A percentile compares a stretch with the other conserved stretches of the same genome.
Conservation (phyloP, 2,113 vertebrate species). For the Pseudopodoces humilis region DNA sequence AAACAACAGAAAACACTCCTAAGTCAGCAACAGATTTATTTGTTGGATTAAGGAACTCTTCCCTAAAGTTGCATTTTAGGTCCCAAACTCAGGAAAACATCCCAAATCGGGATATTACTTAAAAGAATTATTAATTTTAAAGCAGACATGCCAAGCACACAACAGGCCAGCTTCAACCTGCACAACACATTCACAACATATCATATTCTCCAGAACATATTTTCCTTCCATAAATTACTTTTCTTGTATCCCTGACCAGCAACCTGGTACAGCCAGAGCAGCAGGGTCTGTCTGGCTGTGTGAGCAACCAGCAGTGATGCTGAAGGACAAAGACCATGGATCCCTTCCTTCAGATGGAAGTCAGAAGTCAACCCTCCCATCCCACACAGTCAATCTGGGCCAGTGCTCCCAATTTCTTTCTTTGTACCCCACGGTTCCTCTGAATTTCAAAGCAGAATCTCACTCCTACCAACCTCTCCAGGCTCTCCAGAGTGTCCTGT, state of each 20-base stretch:
- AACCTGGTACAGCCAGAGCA: background rate
- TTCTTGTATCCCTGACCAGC: background rate
- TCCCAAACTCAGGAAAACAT: background rate
- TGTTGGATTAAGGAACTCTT: conserved; percentile 15
- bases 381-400: background rate
- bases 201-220: background rate
- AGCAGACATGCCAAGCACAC: background rate
- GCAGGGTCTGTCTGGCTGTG: background rate
- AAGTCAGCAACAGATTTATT: conserved; percentile 40
- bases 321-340: background rate
- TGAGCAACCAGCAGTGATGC: background rate
- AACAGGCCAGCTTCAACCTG: background rate
- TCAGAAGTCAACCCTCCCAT: background rate
- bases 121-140: background rate
- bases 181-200: background rate
- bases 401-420: background rate
- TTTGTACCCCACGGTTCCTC: background rate
- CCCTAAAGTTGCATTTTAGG: background rate
- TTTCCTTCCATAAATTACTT: background rate
- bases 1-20: conserved; percentile 27
- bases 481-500: background rate
- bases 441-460: background rate
- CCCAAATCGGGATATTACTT: background rate
- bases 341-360: background rate
- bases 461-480: background rate